Percentiles rank a stretch among this genome's conserved stretches.
Conservation (phyloP, 1,140 invertebrate species). For the Bradysia coprophila region DNA sequence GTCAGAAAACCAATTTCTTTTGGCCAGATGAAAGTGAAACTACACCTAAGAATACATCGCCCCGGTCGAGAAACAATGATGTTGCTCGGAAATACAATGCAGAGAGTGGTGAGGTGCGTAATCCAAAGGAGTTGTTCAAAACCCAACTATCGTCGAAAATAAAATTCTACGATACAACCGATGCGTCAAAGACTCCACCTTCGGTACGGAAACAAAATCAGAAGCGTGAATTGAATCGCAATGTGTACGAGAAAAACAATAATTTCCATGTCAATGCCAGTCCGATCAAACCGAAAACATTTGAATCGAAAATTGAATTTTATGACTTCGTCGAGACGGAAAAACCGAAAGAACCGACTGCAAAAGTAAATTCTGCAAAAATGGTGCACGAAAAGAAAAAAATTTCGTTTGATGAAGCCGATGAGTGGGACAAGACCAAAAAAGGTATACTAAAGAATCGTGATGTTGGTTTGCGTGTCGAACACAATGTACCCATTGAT, state of each 20-base stretch:
- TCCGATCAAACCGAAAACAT: constrained; percentile 1
- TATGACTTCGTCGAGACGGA: constrained; percentile 1
- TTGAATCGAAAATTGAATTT: constrained; percentile 4
- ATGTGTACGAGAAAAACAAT: background rate
- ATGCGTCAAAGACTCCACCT: background rate
- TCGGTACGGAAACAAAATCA: background rate
- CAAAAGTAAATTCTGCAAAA: background rate
- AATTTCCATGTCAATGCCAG: background rate
- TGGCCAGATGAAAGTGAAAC: constrained; percentile 3
- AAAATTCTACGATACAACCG: constrained; percentile 5
- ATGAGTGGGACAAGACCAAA: background rate
- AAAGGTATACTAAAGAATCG: background rate
- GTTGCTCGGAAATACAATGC: background rate
- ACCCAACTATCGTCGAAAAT: constrained; percentile 4
- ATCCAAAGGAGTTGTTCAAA: constrained; percentile 1
- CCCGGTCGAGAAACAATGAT: background rate
- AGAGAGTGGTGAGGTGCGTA: background rate
- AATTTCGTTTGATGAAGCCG: no score
- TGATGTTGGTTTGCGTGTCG: no score
- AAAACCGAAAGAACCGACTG: background rate
- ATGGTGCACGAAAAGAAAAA: constrained; percentile 1
- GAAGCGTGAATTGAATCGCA: background rate
- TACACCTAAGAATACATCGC: background rate
- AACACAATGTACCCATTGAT: no score
- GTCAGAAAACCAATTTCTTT: constrained; percentile 3